phyloP scores from a whole-genome alignment of 2,888 invertebrate genomes.

The Mesorhabditis spiculigera region DNA sequence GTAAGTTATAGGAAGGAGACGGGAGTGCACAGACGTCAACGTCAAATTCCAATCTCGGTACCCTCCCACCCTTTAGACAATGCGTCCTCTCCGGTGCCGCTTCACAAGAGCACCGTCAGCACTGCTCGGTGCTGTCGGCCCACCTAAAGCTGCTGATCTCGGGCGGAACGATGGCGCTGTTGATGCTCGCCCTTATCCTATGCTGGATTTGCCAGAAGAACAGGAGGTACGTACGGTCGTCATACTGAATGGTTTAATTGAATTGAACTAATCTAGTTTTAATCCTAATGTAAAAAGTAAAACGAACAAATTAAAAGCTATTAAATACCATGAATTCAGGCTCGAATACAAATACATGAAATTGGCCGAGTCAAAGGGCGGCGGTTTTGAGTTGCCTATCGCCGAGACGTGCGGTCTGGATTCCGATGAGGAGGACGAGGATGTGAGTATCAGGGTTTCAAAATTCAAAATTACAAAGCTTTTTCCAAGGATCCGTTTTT shows the following conservation, averaged over 20 bases:
- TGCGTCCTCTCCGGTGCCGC: slow-evolving; percentile 57
- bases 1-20: slow-evolving; percentile 23
- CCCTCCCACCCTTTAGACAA: slow-evolving; percentile 50
- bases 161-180: slow-evolving; percentile 16
- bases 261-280: not conserved
- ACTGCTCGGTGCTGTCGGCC: slow-evolving; percentile 27
- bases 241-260: not conserved
- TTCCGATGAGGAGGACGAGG: slow-evolving; percentile 51
- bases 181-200: slow-evolving; percentile 17
- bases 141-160: slow-evolving; percentile 20
- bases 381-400: slow-evolving; percentile 33
- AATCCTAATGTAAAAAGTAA: too few species aligned
- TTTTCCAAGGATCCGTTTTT: not conserved
- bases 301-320: slow-evolving; percentile 5
- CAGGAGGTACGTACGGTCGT: slow-evolving; percentile 15
- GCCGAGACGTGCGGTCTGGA: slow-evolving; percentile 46
- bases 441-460: slow-evolving; percentile 7
- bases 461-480: not conserved
- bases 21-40: not conserved
- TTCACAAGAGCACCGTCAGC: slow-evolving; percentile 19
- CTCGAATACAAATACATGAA: slow-evolving; percentile 54
- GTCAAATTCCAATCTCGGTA: not conserved
- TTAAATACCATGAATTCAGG: slow-evolving; percentile 20
- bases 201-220: slow-evolving; percentile 29
- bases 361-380: slow-evolving; percentile 40